A percentile compares a stretch with the other conserved stretches of the same genome.
These are phyloP conservation scores for Manduca sexta DNA, from an alignment of 1,140 invertebrate genomes.

Conservation along the genomic window DNA sequence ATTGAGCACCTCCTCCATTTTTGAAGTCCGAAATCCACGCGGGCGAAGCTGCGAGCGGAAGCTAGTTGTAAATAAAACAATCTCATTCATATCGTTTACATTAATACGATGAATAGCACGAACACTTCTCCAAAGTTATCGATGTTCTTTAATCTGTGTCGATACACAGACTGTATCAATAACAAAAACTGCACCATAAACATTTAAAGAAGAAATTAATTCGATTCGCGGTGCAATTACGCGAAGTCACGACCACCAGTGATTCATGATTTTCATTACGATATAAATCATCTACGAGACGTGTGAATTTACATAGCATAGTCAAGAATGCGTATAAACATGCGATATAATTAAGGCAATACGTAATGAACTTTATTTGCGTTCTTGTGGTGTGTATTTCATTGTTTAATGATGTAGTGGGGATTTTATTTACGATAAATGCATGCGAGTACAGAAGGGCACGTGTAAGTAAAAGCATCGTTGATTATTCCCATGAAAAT, in stretches of 20 bases:
- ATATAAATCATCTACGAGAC: conserved; percentile 49
- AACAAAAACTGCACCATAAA: conserved; percentile 59
- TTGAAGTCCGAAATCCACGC: too few relatives aligned
- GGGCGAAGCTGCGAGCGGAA: too few relatives aligned
- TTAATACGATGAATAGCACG: too few relatives aligned
- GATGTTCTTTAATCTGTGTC: too few relatives aligned
- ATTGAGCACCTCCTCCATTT: too few relatives aligned
- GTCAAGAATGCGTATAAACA: conserved; percentile 41
- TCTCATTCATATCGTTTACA: too few relatives aligned
- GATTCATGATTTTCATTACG: conserved; percentile 57
- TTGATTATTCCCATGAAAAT: too few relatives aligned
- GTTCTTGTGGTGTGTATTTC: not conserved
- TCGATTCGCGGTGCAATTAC: conserved; percentile 66
- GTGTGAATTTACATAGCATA: conserved; percentile 52
- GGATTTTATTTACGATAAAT: too few relatives aligned
- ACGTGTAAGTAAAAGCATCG: too few relatives aligned
- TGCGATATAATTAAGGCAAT: conserved; percentile 36
- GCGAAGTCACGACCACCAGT: conserved; percentile 53
- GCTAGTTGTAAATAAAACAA: conserved; percentile 3
- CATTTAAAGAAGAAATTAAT: conserved; percentile 60
- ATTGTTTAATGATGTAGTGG: too few relatives aligned
- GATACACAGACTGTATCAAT: conserved; percentile 54
- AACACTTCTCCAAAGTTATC: conserved; percentile 38
- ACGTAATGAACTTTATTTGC: conserved; percentile 1
- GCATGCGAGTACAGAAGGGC: too few relatives aligned